Percentiles rank a stretch among this genome's conserved stretches.
Evolutionary conservation across 2,888 invertebrate species (phyloP).

Genomic region (Polymixis lichenea): DNA sequence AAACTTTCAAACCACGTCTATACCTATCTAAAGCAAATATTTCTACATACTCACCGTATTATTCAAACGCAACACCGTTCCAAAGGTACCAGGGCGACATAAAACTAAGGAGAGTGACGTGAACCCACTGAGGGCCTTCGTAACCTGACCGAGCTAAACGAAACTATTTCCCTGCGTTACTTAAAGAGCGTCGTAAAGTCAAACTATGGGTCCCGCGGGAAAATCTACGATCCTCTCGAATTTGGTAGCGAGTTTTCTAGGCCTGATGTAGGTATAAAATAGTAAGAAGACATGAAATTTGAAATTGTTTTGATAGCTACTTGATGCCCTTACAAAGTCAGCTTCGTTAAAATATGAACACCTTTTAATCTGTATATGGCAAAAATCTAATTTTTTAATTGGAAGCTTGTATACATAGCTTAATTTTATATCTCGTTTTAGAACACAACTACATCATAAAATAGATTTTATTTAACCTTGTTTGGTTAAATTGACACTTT

Average conservation of each 20-base stretch:
- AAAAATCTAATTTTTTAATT: background rate
- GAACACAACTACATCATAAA: background rate
- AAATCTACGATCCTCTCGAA: slow-evolving; percentile 51
- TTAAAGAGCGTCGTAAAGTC: slow-evolving; percentile 75
- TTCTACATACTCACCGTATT: slow-evolving; percentile 18
- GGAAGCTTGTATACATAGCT: background rate
- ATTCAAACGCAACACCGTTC: slow-evolving; percentile 44
- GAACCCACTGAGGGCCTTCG: slow-evolving; percentile 55
- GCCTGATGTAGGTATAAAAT: slow-evolving; percentile 24
- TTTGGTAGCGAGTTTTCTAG: slow-evolving; percentile 43
- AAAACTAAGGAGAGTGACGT: slow-evolving; percentile 55
- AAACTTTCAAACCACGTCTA: background rate
- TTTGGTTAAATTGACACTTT: background rate
- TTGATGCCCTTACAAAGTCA: background rate
- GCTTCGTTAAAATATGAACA: background rate
- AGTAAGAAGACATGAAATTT: background rate
- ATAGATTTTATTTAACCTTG: background rate
- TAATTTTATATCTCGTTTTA: background rate
- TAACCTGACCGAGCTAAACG: slow-evolving; percentile 67
- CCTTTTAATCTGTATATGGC: background rate
- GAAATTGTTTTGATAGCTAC: background rate
- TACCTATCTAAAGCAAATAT: slow-evolving; percentile 29
- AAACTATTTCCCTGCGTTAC: slow-evolving; percentile 75
- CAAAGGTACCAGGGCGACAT: slow-evolving; percentile 51
- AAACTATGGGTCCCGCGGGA: slow-evolving; percentile 69